These are phyloP conservation scores for Aegotheles bennettii DNA, from an alignment of 2,113 vertebrate species.

Conservation along the genomic window DNA sequence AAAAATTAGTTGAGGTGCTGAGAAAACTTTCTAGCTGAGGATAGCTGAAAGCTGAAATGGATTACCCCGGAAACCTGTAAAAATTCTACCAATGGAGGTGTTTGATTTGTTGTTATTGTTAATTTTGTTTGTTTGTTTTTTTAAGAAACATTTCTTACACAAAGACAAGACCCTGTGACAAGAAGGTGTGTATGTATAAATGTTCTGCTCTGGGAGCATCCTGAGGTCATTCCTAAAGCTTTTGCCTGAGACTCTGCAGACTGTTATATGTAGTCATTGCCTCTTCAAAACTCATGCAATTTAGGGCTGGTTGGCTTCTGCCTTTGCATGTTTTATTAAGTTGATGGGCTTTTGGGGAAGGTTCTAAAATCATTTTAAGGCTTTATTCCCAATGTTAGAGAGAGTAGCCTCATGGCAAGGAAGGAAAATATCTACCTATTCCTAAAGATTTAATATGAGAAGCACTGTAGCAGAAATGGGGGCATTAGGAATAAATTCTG, in stretches of 20 bases:
- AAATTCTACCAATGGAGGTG: not conserved
- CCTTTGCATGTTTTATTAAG: not conserved
- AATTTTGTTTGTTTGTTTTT: too few relatives aligned
- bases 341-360: not conserved
- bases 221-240: not conserved
- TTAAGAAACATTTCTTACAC: not conserved
- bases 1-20: not conserved
- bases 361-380: not conserved
- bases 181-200: too few relatives aligned
- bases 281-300: not conserved
- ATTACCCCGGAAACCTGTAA: not conserved
- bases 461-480: not conserved
- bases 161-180: not conserved
- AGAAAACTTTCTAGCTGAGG: not conserved
- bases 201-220: not conserved
- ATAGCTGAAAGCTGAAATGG: not conserved
- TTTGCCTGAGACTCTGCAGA: rapidly evolving
- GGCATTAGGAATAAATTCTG: not conserved
- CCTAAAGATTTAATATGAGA: not conserved
- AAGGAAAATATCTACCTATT: not conserved
- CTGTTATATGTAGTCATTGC: not conserved
- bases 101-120: too few relatives aligned
- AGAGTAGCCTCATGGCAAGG: not conserved
- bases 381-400: not conserved
- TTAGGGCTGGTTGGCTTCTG: not conserved